Base-by-base conservation (phyloP, 1,140 invertebrate species). In the Drosophila sp. region DNA sequence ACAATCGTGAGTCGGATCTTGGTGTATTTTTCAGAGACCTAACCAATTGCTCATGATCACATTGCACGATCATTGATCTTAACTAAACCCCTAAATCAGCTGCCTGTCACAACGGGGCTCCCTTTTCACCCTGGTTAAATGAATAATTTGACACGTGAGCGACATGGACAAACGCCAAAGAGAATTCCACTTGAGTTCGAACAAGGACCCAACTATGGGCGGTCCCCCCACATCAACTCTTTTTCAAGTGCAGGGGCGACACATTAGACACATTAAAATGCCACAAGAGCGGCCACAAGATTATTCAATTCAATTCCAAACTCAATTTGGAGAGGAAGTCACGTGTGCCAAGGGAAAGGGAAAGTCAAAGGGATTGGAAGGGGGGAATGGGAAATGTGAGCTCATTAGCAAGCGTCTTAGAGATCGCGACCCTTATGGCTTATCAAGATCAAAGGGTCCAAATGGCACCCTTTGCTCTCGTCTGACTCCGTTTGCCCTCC, bases 241-340 rank as follows among this genome's bases (percentile, higher is more conserved):
- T 89, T 87, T 38, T 61, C 71, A 32, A 48, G 27, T 57, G 41
- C 32, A 67, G 72, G 78, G 63, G 82, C 73, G 82, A 86, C 82
- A 86, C 65, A 87, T 86, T 82, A 82, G 78, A 67, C 82, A 86
- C 83, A 86, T 86, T 86, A 86, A 87, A 86, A 86, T 86, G 82
- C 82, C 82, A 82, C 78, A 78, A 75, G 71, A n/a, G 75, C 71
- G 65, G 58, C 78, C 72, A 38, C 57, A 59, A 78, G 78, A 87
- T 82, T 78, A 72, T 82, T 87, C 66, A 86, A 86, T 86, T 87
- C 63, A 40, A 46, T 46, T 11, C 4, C 2, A 27, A 74, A 71
- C 72, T 71, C 62, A 34, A 46, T 9, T 63, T 43, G 29, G 43
- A 14, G 50, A 66, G 43, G 67, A 81, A 67, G 70, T 72, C 63